Percentiles rank a stretch among this genome's conserved stretches.
Conservation (phyloP, 2,797 vertebrate species). For the Micromesistius poutassou region DNA sequence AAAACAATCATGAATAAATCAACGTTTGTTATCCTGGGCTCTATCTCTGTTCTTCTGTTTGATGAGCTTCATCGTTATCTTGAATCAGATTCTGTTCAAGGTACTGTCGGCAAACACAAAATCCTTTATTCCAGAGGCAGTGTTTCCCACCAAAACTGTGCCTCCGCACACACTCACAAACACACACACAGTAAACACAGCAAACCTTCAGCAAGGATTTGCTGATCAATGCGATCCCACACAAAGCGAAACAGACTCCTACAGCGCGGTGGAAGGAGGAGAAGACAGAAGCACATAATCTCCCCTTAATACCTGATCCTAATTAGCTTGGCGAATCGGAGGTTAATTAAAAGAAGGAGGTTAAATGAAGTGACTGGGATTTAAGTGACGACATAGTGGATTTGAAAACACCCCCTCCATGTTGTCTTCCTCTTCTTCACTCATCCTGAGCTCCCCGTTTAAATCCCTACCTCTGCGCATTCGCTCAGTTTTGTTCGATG, state of each 20-base stretch:
- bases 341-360: conserved; percentile 76
- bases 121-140: neutral
- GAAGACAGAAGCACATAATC: conserved; percentile 49
- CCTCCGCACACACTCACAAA: neutral
- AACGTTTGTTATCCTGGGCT: neutral
- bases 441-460: neutral
- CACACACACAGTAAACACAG: neutral
- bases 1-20: conserved; percentile 4
- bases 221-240: conserved; percentile 34
- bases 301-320: conserved; percentile 69
- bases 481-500: conserved; percentile 31
- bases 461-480: conserved; percentile 24
- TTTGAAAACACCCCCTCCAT: conserved; percentile 42
- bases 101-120: neutral
- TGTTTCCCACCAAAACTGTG: neutral
- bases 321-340: conserved; percentile 70
- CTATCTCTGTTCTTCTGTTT: neutral
- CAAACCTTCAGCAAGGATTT: neutral
- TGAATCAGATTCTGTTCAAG: neutral
- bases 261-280: conserved; percentile 38
- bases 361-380: conserved; percentile 73
- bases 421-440: neutral
- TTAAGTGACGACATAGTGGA: conserved; percentile 64
- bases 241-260: conserved; percentile 33
- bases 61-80: neutral